Evolutionary conservation across 2,113 vertebrate genomes (phyloP), one percentile per base, ranked within the genome.

Genomic region (Misgurnus anguillicaudatus): DNA sequence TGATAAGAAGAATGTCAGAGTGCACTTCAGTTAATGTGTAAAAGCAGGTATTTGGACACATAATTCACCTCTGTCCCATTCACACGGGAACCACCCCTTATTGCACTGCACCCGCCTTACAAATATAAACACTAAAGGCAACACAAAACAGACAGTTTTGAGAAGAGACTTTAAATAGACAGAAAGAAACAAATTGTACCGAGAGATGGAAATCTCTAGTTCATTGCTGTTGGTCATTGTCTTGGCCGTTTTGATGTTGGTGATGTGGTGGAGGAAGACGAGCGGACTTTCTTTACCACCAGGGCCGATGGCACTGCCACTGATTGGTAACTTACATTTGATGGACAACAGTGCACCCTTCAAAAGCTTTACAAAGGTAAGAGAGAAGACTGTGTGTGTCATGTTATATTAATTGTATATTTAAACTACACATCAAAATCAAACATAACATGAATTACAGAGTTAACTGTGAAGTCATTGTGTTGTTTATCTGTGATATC

Each of bases 361-460:
- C 77, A 88, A 89, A 82, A 90, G 75, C 36, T 76, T 92, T 1
- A 0, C 90, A 8, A 62, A 91, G 80, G 91, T 91, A n/a, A 90
- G 85, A 64, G 62, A 65, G 24, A 9, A 19, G 17, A 9, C 4
- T 5, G n/a, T 11, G 13, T 45, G 11, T 58, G 24, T 45, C 24
- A 31, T 31, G 24, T 6, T 9, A 45, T 4, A 6, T 45, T 6
- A 2, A 45, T 45, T 45, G 42, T 45, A 45, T 45, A 45, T 45
- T 45, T 45, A 1, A 45, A 45, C 2, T 45, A 4, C 24, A 31
- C 24, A 31, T 31, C 24, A 31, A 31, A 1, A 31, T 31, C 24
- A 31, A 31, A 31, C 2, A 31, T 31, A 31, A 31, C 24, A 31
- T 31, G 24, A 31, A 31, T 3, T 31, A 31, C 24, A 31, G 24